Conservation (phyloP, 2,797 vertebrate species). For the Pogonophryne albipinna region DNA sequence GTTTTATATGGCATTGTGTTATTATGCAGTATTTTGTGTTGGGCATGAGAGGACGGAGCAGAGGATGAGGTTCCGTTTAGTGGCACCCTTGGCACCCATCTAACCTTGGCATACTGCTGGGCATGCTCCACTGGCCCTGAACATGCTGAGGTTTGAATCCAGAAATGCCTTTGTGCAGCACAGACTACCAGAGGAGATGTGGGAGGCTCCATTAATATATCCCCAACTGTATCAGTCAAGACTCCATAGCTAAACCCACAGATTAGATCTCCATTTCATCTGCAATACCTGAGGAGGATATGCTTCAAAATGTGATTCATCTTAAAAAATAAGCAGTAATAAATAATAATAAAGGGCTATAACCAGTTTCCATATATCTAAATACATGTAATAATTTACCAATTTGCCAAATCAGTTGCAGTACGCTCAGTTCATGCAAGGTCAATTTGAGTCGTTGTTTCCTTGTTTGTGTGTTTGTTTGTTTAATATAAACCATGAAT, state of each 20-base stretch:
- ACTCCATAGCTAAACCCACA: conserved; percentile 47
- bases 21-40: conserved; percentile 64
- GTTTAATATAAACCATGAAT: conserved; percentile 84
- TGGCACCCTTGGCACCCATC: conserved; percentile 84
- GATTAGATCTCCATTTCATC: conserved; percentile 44
- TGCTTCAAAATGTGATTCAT: conserved; percentile 33
- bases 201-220: conserved; percentile 74
- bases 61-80: conserved; percentile 79
- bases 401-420: conserved; percentile 49
- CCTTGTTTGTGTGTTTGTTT: conserved; percentile 80
- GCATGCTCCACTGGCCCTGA: conserved; percentile 79
- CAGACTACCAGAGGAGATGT: conserved; percentile 75
- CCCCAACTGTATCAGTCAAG: conserved; percentile 63
- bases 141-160: conserved; percentile 86
- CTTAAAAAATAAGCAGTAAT: conserved; percentile 17
- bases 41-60: conserved; percentile 65
- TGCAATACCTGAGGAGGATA: conserved; percentile 34
- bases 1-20: conserved; percentile 59
- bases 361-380: conserved; percentile 27
- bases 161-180: conserved; percentile 82
- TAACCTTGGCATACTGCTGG: conserved; percentile 82
- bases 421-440: conserved; percentile 58
- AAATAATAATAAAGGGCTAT: conserved; percentile 32
- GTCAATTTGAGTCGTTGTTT: conserved; percentile 72
- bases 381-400: neutral